Evolutionary conservation across 2,888 invertebrate species (phyloP).

Genomic region (Eupithecia abbreviata): DNA sequence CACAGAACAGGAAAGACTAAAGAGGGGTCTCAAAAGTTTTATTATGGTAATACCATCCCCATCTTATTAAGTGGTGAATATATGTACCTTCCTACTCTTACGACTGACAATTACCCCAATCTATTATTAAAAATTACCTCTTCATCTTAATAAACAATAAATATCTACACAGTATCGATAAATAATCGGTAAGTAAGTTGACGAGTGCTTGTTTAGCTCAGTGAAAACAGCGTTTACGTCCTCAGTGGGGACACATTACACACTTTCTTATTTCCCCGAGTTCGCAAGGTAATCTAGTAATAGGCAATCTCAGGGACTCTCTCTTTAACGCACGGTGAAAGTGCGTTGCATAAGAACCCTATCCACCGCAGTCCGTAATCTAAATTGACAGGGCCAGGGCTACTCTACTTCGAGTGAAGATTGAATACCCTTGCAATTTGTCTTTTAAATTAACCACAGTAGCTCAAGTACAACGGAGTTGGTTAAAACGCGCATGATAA

Average conservation of each 20-base stretch:
- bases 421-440: constrained; percentile 10
- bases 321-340: constrained; percentile 78
- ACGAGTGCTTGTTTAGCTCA: constrained; percentile 49
- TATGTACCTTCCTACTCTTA: too few species aligned
- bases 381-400: constrained; percentile 55
- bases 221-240: constrained; percentile 59
- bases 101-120: neutral
- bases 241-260: constrained; percentile 64
- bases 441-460: neutral
- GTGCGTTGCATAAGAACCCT: constrained; percentile 76
- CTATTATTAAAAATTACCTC: neutral
- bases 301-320: constrained; percentile 78
- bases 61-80: neutral
- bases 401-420: constrained; percentile 15
- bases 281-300: constrained; percentile 77
- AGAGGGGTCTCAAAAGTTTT: neutral
- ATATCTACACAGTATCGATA: neutral
- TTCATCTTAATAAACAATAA: neutral
- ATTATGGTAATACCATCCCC: neutral
- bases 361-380: constrained; percentile 77
- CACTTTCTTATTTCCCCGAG: constrained; percentile 76
- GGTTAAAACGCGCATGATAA: neutral
- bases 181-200: constrained; percentile 14
- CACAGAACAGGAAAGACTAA: neutral
- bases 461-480: neutral